Evolutionary conservation across 2,113 vertebrate genomes (phyloP), one percentile per base, ranked within the genome.

Genomic region (Misgurnus anguillicaudatus): DNA sequence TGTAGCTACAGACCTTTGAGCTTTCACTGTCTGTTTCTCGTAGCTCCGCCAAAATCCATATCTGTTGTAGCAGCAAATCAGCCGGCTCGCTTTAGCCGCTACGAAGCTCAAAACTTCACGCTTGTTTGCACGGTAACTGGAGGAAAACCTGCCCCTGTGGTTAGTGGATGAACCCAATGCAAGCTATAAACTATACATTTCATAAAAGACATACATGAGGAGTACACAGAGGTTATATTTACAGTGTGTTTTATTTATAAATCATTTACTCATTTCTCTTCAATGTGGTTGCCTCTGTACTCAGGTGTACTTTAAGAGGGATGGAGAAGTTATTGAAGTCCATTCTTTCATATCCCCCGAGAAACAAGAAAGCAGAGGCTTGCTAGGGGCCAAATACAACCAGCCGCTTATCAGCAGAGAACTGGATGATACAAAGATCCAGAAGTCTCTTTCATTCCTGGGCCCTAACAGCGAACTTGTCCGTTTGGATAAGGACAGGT

Each of bases 21-120:
- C 53, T 38, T 66, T 64, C 42, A 76, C 38, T 76, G 72, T 31
- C 39, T 63, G 76, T 31, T 85, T 79, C 60, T 4, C 42, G 7
- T 87, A 98, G 97, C 96, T 14, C 97, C 97, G 72, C 96, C 96
- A 0, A 94, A 90, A 1, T 98, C 95, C 24, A 98, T 98, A 72
- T 95, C 95, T 0, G 93, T 98, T 79, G 91, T 95, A 14, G 94
- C 95, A 0, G 94, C 95, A 0, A 91, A 96, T 83, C 90, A 92
- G 0, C 96, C 94, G 0, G 91, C 95, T 0, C 94, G 95, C 4
- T 98, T 98, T 91, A 98, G 94, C 88, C 94, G 94, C 75, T 98
- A 98, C 79, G 94, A 97, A 83, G 94, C 95, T 0, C 96, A 96
- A 90, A 98, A 98, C 91, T 98, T 98, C 93, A 96, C 95, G 0